phyloP scores from a whole-genome alignment of 2,888 invertebrate species.

The Eupsilia transversa region DNA sequence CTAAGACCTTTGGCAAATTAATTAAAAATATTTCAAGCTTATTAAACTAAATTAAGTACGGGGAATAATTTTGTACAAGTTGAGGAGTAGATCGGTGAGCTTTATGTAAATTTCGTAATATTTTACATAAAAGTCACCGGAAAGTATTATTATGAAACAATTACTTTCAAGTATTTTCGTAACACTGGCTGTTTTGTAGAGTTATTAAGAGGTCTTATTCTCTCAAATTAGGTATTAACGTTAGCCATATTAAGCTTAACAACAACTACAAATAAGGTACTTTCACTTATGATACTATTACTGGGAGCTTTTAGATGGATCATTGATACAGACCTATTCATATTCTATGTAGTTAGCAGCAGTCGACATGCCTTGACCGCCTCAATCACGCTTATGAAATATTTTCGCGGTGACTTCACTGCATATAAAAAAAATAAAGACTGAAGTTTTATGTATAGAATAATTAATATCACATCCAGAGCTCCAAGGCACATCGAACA shows the following conservation, averaged over 20 bases:
- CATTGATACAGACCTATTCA: too few relatives aligned
- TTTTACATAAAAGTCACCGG: conserved; percentile 47
- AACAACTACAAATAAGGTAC: neutral
- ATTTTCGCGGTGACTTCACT: neutral
- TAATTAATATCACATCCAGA: neutral
- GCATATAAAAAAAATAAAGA: too few relatives aligned
- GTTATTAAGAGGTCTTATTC: conserved; percentile 25
- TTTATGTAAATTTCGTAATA: conserved; percentile 47
- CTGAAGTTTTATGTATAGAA: too few relatives aligned
- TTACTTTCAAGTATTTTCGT: conserved; percentile 29
- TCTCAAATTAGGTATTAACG: neutral
- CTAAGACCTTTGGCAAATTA: conserved; percentile 60
- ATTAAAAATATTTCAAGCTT: conserved; percentile 64
- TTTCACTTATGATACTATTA: neutral
- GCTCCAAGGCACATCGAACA: neutral
- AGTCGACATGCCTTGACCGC: neutral
- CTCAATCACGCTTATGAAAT: neutral
- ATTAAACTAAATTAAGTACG: conserved; percentile 58
- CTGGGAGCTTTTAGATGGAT: too few relatives aligned
- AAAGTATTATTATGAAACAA: conserved; percentile 50
- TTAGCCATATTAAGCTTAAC: neutral
- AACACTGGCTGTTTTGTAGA: conserved; percentile 7
- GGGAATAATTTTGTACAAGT: conserved; percentile 53
- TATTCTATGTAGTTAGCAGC: neutral
- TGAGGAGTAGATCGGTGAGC: conserved; percentile 44